Base-by-base conservation (phyloP, 2,888 invertebrate species). In the Trissonchulus sp. region DNA sequence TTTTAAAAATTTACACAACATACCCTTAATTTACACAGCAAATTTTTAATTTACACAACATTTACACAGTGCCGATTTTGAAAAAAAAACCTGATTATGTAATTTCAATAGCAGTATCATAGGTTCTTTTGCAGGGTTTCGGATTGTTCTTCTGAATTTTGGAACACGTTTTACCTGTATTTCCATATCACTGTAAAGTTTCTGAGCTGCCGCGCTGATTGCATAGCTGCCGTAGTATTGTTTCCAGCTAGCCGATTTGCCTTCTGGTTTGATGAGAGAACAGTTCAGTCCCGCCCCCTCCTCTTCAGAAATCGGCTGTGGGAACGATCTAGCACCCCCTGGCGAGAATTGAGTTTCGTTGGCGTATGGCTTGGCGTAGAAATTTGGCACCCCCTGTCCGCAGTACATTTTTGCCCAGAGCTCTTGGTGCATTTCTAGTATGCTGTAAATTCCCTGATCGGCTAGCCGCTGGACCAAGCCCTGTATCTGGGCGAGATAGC, bases 281-380 rank as follows among this genome's bases (percentile, higher is more conserved):
- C 48, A 48, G 48, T 48, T 48, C 8, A 23, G 8, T 8, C 8
- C 48, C 23, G 48, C 8, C 8, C 23, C 8, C 8, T 23, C 8
- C 23, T 8, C 8, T 23, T 48, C 48, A 23, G 48, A 8, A 8
- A 48, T 48, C 48, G 48, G 48, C 8, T 8, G 8, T 8, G 48
- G 48, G 23, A 48, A 48, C 23, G 48, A 8, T 8, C 8, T 15
- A 15, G 8, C 48, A 8, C 48, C 48, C 8, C 23, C 23, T 23
- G 8, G 8, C 48, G 48, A 8, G 48, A 48, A 48, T 8, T 23
- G 8, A 15, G 48, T 8, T 23, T 48, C 48, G 48, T 48, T 23
- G n/a, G n/a, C n/a, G 68, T 65, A 65, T 8, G 68, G 68, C 8
- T 34, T n/a, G 68, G 68, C 68, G n/a, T 65, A 65, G 35, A 65